Base-by-base conservation (phyloP, 2,113 vertebrate species). In the Macquaria ambigua region DNA sequence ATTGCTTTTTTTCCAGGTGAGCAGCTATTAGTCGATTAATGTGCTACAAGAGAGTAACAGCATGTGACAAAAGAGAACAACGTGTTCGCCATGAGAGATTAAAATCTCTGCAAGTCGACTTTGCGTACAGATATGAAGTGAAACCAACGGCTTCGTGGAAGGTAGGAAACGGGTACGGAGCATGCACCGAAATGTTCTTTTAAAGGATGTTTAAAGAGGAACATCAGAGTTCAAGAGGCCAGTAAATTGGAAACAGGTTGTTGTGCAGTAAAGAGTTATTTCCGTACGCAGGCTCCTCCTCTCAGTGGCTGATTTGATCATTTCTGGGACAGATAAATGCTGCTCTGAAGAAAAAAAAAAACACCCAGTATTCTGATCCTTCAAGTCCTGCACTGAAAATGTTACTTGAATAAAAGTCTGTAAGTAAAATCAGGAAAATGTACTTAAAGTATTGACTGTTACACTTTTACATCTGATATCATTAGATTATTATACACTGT, bases 181-280 rank as follows among this genome's bases (percentile, higher is more conserved):
- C 15, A 0, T 3, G 20, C 20, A 15, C n/a, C 39, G 2, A 14
- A 1, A 23, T 21, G n/a, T 48, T 41, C 50, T n/a, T 67, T 14
- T 12, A 12, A 5, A 56, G 37, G 75, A 21, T 4, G 39, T 52
- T 69, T 66, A 3, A 71, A 71, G 58, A 68, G 84, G 59, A 81
- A 71, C 66, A 64, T 39, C 37, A 64, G 77, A 76, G 50, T 52
- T 52, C 50, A 52, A 6, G 50, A 52, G 50, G 50, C 20, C 50
- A 52, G 50, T 8, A 6, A 52, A 8, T 20, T 52, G 50, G 46
- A 85, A 81, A 73, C 50, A 58, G 72, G 50, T 14, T 56, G 67
- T 72, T 58, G 18, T 50, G 74, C 59, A 39, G 46, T 8, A 3
- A 56, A 10, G 8, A 53, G 31, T 66, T 53, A 66, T 66, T 66